A percentile compares a stretch with the other conserved stretches of the same genome.
Conservation (phyloP, 1,140 invertebrate species). For the Cepaea nemoralis region DNA sequence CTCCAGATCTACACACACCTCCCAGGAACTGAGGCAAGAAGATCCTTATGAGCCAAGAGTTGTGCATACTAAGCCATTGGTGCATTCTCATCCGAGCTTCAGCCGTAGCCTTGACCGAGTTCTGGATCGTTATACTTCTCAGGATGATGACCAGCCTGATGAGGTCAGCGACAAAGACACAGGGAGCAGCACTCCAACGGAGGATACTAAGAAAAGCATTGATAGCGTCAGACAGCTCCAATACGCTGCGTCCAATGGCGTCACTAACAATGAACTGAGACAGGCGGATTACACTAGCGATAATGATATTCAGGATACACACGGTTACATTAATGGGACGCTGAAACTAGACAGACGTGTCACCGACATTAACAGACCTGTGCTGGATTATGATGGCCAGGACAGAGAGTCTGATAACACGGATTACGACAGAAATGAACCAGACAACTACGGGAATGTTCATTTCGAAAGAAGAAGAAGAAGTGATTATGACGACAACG, state of each 20-base stretch:
- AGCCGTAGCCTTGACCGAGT: background rate
- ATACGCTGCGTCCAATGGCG: background rate
- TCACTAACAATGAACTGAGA: background rate
- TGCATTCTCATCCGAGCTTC: background rate
- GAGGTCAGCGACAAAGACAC: background rate
- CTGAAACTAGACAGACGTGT: background rate
- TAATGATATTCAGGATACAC: background rate
- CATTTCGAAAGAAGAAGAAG: background rate
- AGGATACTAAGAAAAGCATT: background rate
- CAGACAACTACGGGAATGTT: background rate
- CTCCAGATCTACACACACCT: background rate
- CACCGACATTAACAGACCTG: slow-evolving; percentile 8
- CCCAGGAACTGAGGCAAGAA: background rate
- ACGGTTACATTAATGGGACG: slow-evolving; percentile 1
- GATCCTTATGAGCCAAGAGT: background rate
- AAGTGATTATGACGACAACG: background rate
- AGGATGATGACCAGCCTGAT: background rate
- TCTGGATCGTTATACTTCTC: background rate
- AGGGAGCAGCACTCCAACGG: background rate
- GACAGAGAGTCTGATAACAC: slow-evolving; percentile 16
- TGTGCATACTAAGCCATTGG: no score
- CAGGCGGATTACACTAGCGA: background rate
- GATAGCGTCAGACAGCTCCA: background rate
- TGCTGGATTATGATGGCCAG: background rate
- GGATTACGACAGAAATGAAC: background rate